Percentiles rank a stretch among this genome's conserved stretches.
phyloP scores from a whole-genome alignment of 2,888 invertebrate genomes.

The Philhelius pedissequus region DNA sequence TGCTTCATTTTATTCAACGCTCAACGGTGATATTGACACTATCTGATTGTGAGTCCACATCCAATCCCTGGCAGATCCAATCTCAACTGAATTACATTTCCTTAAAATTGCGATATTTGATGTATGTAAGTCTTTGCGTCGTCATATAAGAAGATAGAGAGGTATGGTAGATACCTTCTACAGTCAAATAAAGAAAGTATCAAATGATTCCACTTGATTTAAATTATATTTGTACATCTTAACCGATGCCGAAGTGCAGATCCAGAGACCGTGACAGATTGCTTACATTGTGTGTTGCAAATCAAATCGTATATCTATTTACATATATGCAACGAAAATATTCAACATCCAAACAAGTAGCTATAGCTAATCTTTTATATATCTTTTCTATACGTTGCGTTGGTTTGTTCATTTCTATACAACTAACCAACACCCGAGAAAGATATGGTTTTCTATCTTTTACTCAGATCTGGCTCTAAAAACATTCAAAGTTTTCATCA shows the following conservation, averaged over 20 bases:
- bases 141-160: too few relatives aligned
- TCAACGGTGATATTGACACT: neutral
- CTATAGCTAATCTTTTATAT: slow-evolving; percentile 36
- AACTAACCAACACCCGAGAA: neutral
- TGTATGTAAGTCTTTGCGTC: neutral
- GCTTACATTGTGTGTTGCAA: slow-evolving; percentile 28
- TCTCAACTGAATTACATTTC: neutral
- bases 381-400: neutral
- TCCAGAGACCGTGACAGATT: slow-evolving; percentile 40
- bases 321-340: neutral
- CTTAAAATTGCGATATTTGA: neutral
- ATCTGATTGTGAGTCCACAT: neutral
- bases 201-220: slow-evolving; percentile 29
- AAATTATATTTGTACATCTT: slow-evolving; percentile 36
- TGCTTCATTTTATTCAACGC: neutral
- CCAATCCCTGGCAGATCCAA: neutral
- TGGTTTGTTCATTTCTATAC: slow-evolving; percentile 15
- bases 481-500: slow-evolving; percentile 51
- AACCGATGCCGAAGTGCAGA: slow-evolving; percentile 21
- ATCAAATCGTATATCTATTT: neutral
- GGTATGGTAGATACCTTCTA: neutral
- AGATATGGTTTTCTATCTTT: slow-evolving; percentile 21
- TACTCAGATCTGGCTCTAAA: neutral
- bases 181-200: slow-evolving; percentile 42
- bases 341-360: slow-evolving; percentile 16